Base-by-base conservation (phyloP, 2,888 invertebrate genomes). In the Eugnorisma glareosa region DNA sequence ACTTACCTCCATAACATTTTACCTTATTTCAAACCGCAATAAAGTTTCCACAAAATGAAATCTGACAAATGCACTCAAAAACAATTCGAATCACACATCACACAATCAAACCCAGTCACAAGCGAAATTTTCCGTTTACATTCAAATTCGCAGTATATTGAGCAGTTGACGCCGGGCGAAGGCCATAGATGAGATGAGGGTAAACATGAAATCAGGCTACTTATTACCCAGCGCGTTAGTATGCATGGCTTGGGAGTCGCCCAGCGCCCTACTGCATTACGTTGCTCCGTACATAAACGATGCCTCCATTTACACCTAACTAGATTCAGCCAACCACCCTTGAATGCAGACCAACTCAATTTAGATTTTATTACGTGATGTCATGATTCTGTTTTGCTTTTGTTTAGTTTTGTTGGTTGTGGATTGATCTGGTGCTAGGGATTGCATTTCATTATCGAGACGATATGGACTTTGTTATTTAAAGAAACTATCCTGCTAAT, bases 211-310 rank as follows among this genome's bases (percentile, higher is more conserved):
- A 94, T 94, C 93, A 91, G 93, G 93, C 93, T 95, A 92, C 95
- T 96, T 96, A 96, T 96, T 95, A 96, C 93, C 90, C 82, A 79
- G 76, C 93, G 94, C 89, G 94, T 96, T 96, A 96, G 96, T 96
- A 96, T 96, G 96, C 96, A 96, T 96, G 95, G 96, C 94, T 94
- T 95, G 96, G 96, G 96, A 95, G 79, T 86, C 74, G 79, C 85
- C 74, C 89, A 79, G 89, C 89, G 92, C 93, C 93, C 93, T 93
- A 80, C 89, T 91, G 92, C 92, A 94, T 93, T 92, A 94, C 93
- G 88, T 89, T 86, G 86, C 92, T 90, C 89, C 92, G 92, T 91
- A 93, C 94, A 93, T 93, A 95, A 94, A 94, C 93, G 93, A 91
- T 89, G 90, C 89, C 90, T 93, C 93, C 91, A 93, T 94, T 94